A percentile compares a stretch with the other conserved stretches of the same genome.
phyloP scores from a whole-genome alignment of 2,888 invertebrate genomes.

The Hemistola chrysoprasaria region DNA sequence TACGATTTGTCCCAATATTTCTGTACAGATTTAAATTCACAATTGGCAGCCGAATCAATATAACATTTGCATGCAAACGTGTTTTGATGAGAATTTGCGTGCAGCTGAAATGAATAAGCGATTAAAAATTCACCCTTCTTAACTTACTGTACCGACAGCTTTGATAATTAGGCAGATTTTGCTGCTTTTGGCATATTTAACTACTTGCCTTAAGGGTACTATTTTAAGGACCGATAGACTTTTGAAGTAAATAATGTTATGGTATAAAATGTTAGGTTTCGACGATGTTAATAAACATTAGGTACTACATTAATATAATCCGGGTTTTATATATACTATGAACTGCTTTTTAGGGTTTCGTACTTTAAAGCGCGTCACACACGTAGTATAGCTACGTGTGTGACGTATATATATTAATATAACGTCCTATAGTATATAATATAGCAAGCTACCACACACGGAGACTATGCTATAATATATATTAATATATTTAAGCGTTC shows the following conservation, averaged over 20 bases:
- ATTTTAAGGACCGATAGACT: slow-evolving; percentile 21
- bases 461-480: too few relatives aligned
- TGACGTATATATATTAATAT: too few relatives aligned
- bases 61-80: slow-evolving; percentile 41
- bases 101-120: slow-evolving; percentile 39
- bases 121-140: slow-evolving; percentile 53
- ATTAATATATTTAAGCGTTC: too few relatives aligned
- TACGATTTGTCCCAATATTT: slow-evolving; percentile 63
- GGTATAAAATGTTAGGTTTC: neutral
- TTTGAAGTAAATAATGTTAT: slow-evolving; percentile 14
- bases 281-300: too few relatives aligned
- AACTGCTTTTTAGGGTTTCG: too few relatives aligned
- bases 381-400: too few relatives aligned
- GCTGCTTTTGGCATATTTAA: slow-evolving; percentile 33
- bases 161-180: slow-evolving; percentile 49
- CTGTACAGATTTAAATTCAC: slow-evolving; percentile 28
- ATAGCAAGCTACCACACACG: too few relatives aligned
- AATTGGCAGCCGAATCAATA: slow-evolving; percentile 40
- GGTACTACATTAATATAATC: too few relatives aligned
- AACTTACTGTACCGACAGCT: slow-evolving; percentile 45
- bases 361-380: too few relatives aligned
- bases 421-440: too few relatives aligned
- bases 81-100: slow-evolving; percentile 34
- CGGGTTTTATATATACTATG: too few relatives aligned
- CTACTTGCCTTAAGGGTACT: slow-evolving; percentile 18